Conservation (phyloP, 2,797 vertebrate genomes). For the Meriones psammophilus region DNA sequence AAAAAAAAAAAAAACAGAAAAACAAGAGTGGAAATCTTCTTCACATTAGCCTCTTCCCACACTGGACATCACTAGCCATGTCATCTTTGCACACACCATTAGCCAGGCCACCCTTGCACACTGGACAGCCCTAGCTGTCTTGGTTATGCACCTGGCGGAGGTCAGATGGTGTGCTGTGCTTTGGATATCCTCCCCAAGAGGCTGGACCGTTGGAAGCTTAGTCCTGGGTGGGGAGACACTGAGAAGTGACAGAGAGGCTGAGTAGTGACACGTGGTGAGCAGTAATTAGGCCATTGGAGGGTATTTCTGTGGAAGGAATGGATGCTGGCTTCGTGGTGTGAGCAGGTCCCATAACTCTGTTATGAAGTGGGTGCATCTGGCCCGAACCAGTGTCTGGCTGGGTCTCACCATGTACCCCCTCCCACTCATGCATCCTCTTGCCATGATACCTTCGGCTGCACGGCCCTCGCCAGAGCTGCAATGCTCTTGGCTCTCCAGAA, state of each 20-base stretch:
- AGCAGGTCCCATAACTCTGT: neutral
- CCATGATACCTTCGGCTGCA: neutral
- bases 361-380: neutral
- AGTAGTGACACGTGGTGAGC: neutral
- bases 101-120: too few species aligned
- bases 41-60: neutral
- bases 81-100: too few species aligned
- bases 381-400: neutral
- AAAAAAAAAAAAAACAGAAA: too few species aligned
- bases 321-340: neutral
- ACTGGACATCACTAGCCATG: too few species aligned
- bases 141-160: neutral
- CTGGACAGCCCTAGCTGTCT: neutral
- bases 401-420: neutral
- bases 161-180: neutral
- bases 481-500: neutral
- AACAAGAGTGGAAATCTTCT: conserved; percentile 30
- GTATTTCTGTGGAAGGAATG: neutral
- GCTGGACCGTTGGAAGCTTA: neutral
- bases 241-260: neutral
- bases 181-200: neutral
- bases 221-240: neutral
- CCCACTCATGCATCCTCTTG: neutral
- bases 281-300: neutral
- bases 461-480: neutral